Base-by-base conservation (phyloP, 2,888 invertebrate species). In the Megaustenia siamemsis region DNA sequence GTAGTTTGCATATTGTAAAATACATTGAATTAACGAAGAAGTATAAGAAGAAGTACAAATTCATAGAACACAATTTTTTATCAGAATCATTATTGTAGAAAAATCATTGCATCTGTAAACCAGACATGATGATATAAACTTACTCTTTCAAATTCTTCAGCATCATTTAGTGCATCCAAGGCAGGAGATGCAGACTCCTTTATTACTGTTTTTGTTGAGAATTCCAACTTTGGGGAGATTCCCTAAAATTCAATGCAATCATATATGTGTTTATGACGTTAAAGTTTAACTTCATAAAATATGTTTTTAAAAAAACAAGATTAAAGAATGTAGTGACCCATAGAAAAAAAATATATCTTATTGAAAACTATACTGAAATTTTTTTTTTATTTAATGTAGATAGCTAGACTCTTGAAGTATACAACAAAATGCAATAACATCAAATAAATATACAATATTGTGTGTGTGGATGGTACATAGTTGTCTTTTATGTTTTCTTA, bases 151-250 rank as follows among this genome's bases (percentile, higher is more conserved):
- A 89, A 89, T 45, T 88, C 89, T n/a, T 90, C 73, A 38, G 91
- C 91, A 88, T 92, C 91, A 86, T 91, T 91, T 69, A 92, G 76
- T 38, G 90, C 91, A 89, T 91, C 91, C 32, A 90, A 83, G 81
- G 91, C 91, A 28, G 90, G 90, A 45, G 90, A 89, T 40, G 88
- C 85, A 28, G 92, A 90, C 86, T 93, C 93, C 84, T 91, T 90
- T 77, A 94, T 91, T 10, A 90, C 89, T 68, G 93, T 93, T 68
- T 89, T 91, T 21, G 93, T 93, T 12, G 93, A 89, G 87, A 94
- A 94, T 87, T 94, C 93, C 43, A 94, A 84, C 83, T 92, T 93
- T 63, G 94, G 94, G 49, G 93, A 90, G 68, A 94, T 93, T n/a
- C 94, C 94, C 93, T 94, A 88, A 35, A 71, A n/a, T 38, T 21